phyloP scores from a whole-genome alignment of 2,888 invertebrate species.

The Apoda limacodes region DNA sequence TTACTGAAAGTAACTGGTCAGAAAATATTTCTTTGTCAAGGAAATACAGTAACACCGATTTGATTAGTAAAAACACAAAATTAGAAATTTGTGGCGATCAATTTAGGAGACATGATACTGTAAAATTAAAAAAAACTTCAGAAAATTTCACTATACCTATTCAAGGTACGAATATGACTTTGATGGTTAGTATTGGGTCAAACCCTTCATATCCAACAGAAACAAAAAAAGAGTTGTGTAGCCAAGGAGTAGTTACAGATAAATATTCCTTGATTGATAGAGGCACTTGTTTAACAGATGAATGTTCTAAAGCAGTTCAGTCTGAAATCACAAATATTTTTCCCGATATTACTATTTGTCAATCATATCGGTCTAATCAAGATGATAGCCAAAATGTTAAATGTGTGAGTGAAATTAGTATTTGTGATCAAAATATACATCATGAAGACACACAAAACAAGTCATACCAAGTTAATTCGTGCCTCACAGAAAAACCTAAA shows the following conservation, averaged over 20 bases:
- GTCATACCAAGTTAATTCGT: slow-evolving; percentile 15
- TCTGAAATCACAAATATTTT: slow-evolving; percentile 24
- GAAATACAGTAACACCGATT: slow-evolving; percentile 1
- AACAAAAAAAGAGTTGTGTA: slow-evolving; percentile 9
- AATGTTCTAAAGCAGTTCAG: slow-evolving; percentile 42
- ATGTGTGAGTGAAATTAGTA: slow-evolving; percentile 13
- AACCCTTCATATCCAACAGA: slow-evolving; percentile 6
- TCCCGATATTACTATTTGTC: too few species aligned
- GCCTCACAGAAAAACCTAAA: slow-evolving; percentile 14
- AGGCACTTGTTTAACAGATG: slow-evolving; percentile 33
- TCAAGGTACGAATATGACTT: slow-evolving; percentile 55
- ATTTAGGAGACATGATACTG: slow-evolving; percentile 1
- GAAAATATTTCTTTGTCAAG: background rate
- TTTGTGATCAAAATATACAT: slow-evolving; percentile 10
- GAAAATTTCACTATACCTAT: slow-evolving; percentile 47
- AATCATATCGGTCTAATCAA: too few species aligned
- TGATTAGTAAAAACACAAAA: slow-evolving; percentile 3
- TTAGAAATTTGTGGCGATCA: slow-evolving; percentile 1
- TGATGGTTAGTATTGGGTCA: slow-evolving; percentile 33
- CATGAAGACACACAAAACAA: slow-evolving; percentile 9
- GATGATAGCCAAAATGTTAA: slow-evolving; percentile 10
- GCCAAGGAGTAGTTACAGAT: slow-evolving; percentile 29
- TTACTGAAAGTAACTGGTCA: background rate
- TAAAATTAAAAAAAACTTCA: slow-evolving; percentile 16
- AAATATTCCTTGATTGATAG: slow-evolving; percentile 26